Conservation (phyloP, 2,888 invertebrate genomes). For the Drosophila gaucha region DNA sequence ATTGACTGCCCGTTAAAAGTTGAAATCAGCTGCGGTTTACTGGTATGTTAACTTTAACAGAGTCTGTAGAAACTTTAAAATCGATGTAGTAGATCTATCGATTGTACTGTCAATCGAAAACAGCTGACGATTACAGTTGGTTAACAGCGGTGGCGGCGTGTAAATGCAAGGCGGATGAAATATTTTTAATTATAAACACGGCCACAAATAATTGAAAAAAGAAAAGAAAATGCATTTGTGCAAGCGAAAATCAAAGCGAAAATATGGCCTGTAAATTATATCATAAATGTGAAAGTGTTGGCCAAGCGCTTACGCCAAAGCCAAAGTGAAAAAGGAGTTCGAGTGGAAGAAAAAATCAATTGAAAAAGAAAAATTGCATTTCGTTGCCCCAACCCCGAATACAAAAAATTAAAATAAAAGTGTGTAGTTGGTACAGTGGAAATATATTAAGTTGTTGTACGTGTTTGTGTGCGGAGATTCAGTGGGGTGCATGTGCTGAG, state of each 20-base stretch:
- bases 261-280: slow-evolving; percentile 74
- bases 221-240: slow-evolving; percentile 66
- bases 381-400: slow-evolving; percentile 55
- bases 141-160: slow-evolving; percentile 59
- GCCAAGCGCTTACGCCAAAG: slow-evolving; percentile 43
- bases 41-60: slow-evolving; percentile 16
- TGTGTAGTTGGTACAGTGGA: slow-evolving; percentile 57
- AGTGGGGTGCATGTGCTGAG: slow-evolving; percentile 62
- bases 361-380: slow-evolving; percentile 76
- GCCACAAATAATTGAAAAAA: slow-evolving; percentile 50
- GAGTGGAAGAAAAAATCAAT: slow-evolving; percentile 67
- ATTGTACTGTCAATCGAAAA: slow-evolving; percentile 34
- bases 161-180: slow-evolving; percentile 42
- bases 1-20: background rate
- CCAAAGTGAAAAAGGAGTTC: slow-evolving; percentile 63
- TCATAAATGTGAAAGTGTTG: slow-evolving; percentile 72
- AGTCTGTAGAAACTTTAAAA: background rate
- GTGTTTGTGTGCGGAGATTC: slow-evolving; percentile 45
- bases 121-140: slow-evolving; percentile 56
- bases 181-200: slow-evolving; percentile 46
- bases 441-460: slow-evolving; percentile 62
- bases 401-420: slow-evolving; percentile 57
- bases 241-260: slow-evolving; percentile 66
- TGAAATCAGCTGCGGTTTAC: slow-evolving; percentile 28
- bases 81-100: slow-evolving; percentile 23